These are phyloP conservation scores for Mimumesa dahlbomi DNA, from an alignment of 2,888 invertebrate species.

Conservation along the genomic window DNA sequence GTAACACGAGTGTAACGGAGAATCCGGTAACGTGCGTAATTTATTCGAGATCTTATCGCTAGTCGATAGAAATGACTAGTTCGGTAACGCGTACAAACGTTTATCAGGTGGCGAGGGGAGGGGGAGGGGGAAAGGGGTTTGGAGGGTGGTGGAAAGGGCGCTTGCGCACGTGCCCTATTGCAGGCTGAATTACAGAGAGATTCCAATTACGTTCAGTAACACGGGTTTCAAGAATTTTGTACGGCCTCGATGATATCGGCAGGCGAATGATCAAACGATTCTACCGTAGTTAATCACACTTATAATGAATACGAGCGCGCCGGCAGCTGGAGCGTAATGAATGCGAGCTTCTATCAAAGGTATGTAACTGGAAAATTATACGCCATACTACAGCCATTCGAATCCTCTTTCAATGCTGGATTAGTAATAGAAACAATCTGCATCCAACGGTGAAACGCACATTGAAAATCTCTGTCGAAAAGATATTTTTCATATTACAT, in stretches of 20 bases:
- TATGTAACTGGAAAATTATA: slow-evolving; percentile 42
- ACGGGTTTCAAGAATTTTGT: slow-evolving; percentile 36
- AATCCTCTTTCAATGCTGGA: slow-evolving; percentile 30
- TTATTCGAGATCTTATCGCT: too few species aligned
- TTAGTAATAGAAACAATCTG: slow-evolving; percentile 32
- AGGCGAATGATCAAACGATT: slow-evolving; percentile 49
- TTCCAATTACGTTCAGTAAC: slow-evolving; percentile 15
- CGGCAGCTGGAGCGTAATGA: slow-evolving; percentile 30
- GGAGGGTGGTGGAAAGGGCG: too few species aligned
- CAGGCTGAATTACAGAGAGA: slow-evolving; percentile 5
- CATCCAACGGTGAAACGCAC: slow-evolving; percentile 9
- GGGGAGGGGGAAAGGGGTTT: too few species aligned
- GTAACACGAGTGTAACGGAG: too few species aligned
- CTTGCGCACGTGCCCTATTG: too few species aligned
- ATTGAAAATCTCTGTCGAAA: too few species aligned
- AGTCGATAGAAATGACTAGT: too few species aligned
- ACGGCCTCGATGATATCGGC: slow-evolving; percentile 35
- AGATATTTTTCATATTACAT: slow-evolving; percentile 22
- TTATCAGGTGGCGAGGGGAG: too few species aligned
- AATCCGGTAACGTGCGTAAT: too few species aligned
- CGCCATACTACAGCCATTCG: slow-evolving; percentile 34
- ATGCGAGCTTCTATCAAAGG: slow-evolving; percentile 35
- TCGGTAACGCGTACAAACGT: too few species aligned
- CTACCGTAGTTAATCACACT: slow-evolving; percentile 47
- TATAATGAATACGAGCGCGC: slow-evolving; percentile 47